Base-by-base conservation (phyloP, 2,888 invertebrate genomes). In the Caenorhabditis sp. region DNA sequence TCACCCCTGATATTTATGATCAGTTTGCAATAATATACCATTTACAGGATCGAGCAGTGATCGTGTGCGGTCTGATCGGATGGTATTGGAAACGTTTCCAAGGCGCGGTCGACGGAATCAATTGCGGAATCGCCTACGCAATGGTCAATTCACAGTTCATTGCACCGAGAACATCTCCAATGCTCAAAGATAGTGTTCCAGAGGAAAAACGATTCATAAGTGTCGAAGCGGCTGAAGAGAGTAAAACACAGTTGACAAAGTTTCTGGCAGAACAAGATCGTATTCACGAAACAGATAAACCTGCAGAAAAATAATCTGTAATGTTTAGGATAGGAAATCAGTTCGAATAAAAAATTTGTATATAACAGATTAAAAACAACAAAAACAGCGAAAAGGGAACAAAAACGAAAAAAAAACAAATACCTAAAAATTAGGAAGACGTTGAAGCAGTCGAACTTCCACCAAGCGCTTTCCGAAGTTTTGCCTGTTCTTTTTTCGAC, bases 51-150 rank as follows among this genome's bases (percentile, higher is more conserved):
- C 84, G 86, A 23, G 66, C 75, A 17, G 76, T 83, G 0, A 51
- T 84, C 6, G 69, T 76, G 8, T 75, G 78, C 58, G 86, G 84
- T 19, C 71, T 84, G 59, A 69, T 86, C 58, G 86, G 86, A 0
- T 86, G 86, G 86, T 87, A 86, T 68, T 86, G 86, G 86, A 79
- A 77, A 58, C 73, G 86, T 23, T 87, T 86, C 68, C 84, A 86
- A 62, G 86, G 86, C 21, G 83, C 83, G 8, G 86, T 86, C 17
- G 84, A 86, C 62, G 83, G 84, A 26, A 79, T 87, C 59, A 86
- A 86, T 64, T 19, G 84, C 8, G 84, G 81, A 61, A 74, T 82
- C 57, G 81, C 77, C 10, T 80, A 78, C 57, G 81, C 78, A 1
- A 69, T 81, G 62, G 58, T 78, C 63, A 79, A 78, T 27, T 63